Percentiles rank a stretch among this genome's conserved stretches.
These are phyloP conservation scores for Autographa gamma DNA, from an alignment of 2,888 invertebrate species.

Conservation along the genomic window DNA sequence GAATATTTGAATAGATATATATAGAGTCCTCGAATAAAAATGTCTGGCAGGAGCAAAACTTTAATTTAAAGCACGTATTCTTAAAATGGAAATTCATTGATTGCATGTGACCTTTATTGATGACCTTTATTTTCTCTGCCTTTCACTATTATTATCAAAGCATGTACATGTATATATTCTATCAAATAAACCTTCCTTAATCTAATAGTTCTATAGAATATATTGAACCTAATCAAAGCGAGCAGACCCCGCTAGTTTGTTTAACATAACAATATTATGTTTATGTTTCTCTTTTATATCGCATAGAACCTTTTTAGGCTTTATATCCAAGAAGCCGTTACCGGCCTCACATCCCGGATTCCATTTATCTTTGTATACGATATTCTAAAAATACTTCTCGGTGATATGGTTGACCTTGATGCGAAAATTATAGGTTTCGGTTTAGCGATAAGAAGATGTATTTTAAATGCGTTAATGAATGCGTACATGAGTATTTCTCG, in stretches of 20 bases:
- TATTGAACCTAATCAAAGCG: not conserved
- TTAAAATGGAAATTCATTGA: too few relatives aligned
- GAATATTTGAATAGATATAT: too few relatives aligned
- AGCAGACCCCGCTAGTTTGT: not conserved
- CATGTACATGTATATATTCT: too few relatives aligned
- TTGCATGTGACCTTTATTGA: too few relatives aligned
- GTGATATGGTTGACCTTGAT: not conserved
- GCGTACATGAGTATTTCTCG: not conserved
- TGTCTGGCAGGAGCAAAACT: too few relatives aligned
- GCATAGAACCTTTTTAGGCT: conserved; percentile 23
- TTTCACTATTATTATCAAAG: too few relatives aligned
- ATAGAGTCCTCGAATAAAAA: too few relatives aligned
- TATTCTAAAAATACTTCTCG: conserved; percentile 18
- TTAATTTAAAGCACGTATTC: too few relatives aligned
- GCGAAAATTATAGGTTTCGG: not conserved
- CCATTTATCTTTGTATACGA: conserved; percentile 35
- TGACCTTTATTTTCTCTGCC: too few relatives aligned
- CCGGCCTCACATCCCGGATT: conserved; percentile 20
- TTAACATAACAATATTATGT: not conserved
- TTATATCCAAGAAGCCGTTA: conserved; percentile 24
- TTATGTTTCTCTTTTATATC: conserved; percentile 23
- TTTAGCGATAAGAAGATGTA: not conserved
- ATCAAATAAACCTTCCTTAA: too few relatives aligned
- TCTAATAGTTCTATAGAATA: not conserved
- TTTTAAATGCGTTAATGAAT: not conserved